Evolutionary conservation across 2,113 vertebrate genomes (phyloP), one percentile per base, ranked within the genome.

Genomic region (Anhinga rufa): DNA sequence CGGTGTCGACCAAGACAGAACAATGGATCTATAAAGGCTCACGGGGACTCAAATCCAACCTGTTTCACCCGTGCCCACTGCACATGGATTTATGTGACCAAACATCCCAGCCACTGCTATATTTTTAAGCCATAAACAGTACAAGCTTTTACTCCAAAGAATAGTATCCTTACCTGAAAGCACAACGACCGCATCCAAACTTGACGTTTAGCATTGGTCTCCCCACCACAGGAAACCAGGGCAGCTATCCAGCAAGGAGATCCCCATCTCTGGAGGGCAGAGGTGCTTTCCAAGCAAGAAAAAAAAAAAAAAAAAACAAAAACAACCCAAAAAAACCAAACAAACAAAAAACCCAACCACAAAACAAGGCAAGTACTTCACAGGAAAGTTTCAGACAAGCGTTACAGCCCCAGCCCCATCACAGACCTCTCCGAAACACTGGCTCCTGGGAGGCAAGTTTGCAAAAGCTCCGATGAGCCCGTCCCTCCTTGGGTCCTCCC

Each of bases 401-500:
- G 3, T 22, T 12, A 1, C 16, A 26, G 34, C 61, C 44, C 15
- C 42, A 3, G 16, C 65, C 9, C 65, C 64, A 74, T 55, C 90
- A 2, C 69, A 3, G 74, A 34, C 10, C 16, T 31, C 74, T 82
- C 32, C 6, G 42, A 38, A 88, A 31, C 40, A 12, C 79, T 57
- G 92, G 68, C 76, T 82, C 54, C 64, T 16, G 83, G 36, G 19
- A 81, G 71, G 83, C 46, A 32, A 82, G 36, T 69, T 84, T n/a
- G 82, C 54, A 3, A 62, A 64, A n/a, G 54, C 68, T 34, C 22
- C 3, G 49, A 34, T 3, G 69, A 70, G 91, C 89, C 86, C 86
- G 19, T 21, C 94, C 94, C 78, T 87, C 91, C 79, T 72, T 19
- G 70, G 58, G 79, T 82, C 96, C 96, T 95, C 93, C 88, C 93